Base-by-base conservation (phyloP, 2,888 invertebrate genomes). In the Molanna angustata region DNA sequence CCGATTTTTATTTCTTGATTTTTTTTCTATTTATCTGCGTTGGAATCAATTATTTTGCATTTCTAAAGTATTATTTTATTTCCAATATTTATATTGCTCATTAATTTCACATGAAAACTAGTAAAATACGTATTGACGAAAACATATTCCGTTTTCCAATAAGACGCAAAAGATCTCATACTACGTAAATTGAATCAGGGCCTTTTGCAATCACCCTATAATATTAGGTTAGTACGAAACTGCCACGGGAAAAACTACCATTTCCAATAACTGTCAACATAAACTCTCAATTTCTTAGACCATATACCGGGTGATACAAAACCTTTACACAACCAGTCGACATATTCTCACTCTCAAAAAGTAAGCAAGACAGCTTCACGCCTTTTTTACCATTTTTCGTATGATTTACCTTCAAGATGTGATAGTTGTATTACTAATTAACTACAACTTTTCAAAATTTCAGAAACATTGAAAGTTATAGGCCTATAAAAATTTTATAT, bases 201-300 rank as follows among this genome's bases (percentile, higher is more conserved):
- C 39, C 21, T 52, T 47, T 42, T 47, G 52, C 52, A 47, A 47
- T 52, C 52, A 52, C 52, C 52, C 52, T 42, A 39, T 47, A 44
- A 47, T 47, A 52, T 47, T 46, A 33, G 41, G 48, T 44, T 48
- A 48, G 53, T 42, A 43, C 18, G 22, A 44, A 53, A 53, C 44
- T 39, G 53, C 43, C 43, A 43, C 32, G 44, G 33, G 53, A 22
- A 53, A 47, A 48, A 53, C 53, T 53, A 53, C 53, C 53, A 53
- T 33, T 39, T 46, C 53, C 44, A 48, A 53, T 53, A 53, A 53
- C 53, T 53, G 53, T 53, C 53, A 39, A 47, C 53, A 53, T 53
- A 53, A 53, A 53, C 53, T 44, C 53, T 53, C 53, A 53, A 53
- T 53, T 53, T 53, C 53, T 48, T 48, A 53, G 48, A 53, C 48